Evolutionary conservation across 2,797 vertebrate genomes (phyloP), one percentile per base, ranked within the genome.

Genomic region (Meriones psammophilus): DNA sequence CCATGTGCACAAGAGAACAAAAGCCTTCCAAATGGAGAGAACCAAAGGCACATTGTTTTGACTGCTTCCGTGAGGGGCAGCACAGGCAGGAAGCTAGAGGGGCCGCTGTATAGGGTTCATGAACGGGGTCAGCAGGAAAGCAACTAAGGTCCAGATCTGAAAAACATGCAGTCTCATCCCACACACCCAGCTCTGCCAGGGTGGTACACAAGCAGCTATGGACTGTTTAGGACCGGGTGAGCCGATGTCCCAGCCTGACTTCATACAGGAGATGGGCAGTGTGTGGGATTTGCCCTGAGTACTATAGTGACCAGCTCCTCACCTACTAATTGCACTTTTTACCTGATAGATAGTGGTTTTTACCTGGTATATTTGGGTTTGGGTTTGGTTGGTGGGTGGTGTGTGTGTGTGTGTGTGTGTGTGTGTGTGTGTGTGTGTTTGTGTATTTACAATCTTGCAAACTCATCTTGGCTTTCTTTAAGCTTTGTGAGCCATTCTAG

Each of bases 391-490:
- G 50, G 50, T 50, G 50, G 50, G 50, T 50, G 50, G 50, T 50
- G 46, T 8, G 46, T 50, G 50, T 39, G 50, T 58, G 56, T 58
- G 39, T 39, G 39, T 39, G 39, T 39, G 50, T 58, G 56, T 58
- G 15, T 58, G 14, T n/a, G 39, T 39, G 39, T 39, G 39, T 39
- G 50, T 58, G 56, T 58, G 15, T 58, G 14, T n/a, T 6, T 77
- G 54, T 95, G 66, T 91, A 81, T 96, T 79, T 86, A 74, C 56
- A 91, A 18, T 87, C 56, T 95, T 74, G 6, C 39, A 76, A 1
- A n/a, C 26, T 71, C 50, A 46, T 88, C 24, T 73, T 88, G 30
- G 88, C 68, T 56, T 64, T 18, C 7, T 92, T 14, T 42, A 71
- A 54, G 22, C 84, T 77, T 89, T 94, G 86, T 62, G 56, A 66